These are phyloP conservation scores for Aeoliscus strigatus DNA, from an alignment of 2,797 vertebrate genomes.

Conservation along the genomic window DNA sequence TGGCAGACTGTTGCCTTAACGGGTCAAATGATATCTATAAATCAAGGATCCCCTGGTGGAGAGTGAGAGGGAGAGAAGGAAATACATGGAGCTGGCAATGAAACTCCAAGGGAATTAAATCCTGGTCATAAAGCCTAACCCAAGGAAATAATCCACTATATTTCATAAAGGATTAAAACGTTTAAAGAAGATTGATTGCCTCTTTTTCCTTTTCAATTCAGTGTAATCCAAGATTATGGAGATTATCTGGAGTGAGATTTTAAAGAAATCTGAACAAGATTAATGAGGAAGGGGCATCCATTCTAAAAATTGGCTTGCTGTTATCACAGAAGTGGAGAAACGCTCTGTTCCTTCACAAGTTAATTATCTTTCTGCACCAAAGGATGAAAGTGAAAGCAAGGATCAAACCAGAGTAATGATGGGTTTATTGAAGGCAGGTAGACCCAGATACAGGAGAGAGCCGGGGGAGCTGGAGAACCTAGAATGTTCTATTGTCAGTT, in stretches of 20 bases:
- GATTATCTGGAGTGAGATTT: slow-evolving; percentile 65
- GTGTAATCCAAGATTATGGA: slow-evolving; percentile 78
- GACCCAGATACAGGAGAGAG: no score
- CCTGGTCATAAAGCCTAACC: slow-evolving; percentile 73
- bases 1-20: slow-evolving; percentile 83
- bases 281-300: slow-evolving; percentile 44
- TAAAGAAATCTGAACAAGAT: slow-evolving; percentile 65
- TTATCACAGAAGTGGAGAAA: not conserved
- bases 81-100: slow-evolving; percentile 40
- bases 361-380: not conserved
- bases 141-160: slow-evolving; percentile 79
- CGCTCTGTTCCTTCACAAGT: not conserved
- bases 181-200: slow-evolving; percentile 77
- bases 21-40: slow-evolving; percentile 84
- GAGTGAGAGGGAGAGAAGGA: slow-evolving; percentile 45
- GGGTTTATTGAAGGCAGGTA: no score
- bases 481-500: no score
- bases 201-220: slow-evolving; percentile 64
- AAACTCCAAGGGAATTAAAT: slow-evolving; percentile 70
- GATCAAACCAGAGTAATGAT: no score
- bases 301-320: slow-evolving; percentile 48
- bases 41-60: slow-evolving; percentile 72
- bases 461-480: no score
- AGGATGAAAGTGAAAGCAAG: no score
- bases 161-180: slow-evolving; percentile 80